These are phyloP conservation scores for Brachypterus glaber DNA, from an alignment of 2,888 invertebrate species.

Conservation along the genomic window DNA sequence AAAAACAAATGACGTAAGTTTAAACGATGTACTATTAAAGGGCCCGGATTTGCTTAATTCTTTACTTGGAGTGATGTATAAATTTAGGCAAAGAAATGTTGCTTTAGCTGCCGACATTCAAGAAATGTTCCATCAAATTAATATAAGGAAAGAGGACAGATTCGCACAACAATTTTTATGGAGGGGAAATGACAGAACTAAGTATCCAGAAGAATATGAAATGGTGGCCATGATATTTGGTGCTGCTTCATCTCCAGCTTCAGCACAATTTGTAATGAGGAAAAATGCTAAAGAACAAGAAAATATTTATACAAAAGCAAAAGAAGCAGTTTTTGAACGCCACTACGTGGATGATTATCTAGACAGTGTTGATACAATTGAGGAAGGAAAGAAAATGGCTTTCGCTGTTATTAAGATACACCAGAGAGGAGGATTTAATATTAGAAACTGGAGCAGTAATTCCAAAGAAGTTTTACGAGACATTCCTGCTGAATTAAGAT, in stretches of 20 bases:
- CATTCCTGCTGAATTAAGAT: too few species aligned
- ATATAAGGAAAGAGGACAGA: constrained; percentile 1
- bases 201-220: background rate
- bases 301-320: constrained; percentile 1
- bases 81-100: constrained; percentile 6
- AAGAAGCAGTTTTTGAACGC: too few species aligned
- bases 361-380: constrained; percentile 5
- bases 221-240: constrained; percentile 10
- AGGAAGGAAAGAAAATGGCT: constrained; percentile 11
- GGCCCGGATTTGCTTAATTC: constrained; percentile 8
- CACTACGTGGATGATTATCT: constrained; percentile 9
- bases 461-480: too few species aligned
- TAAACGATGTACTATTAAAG: constrained; percentile 5
- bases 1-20: too few species aligned
- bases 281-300: constrained; percentile 6
- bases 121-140: constrained; percentile 5
- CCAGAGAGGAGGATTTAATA: too few species aligned
- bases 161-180: constrained; percentile 10
- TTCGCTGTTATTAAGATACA: too few species aligned
- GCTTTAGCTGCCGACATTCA: constrained; percentile 5
- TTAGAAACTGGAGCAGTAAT: too few species aligned
- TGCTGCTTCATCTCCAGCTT: constrained; percentile 7
- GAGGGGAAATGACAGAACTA: constrained; percentile 1
- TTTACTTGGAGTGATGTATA: constrained; percentile 2
- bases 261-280: constrained; percentile 9